Base-by-base conservation (phyloP, 2,113 vertebrate species). In the Corythornis cristatus region DNA sequence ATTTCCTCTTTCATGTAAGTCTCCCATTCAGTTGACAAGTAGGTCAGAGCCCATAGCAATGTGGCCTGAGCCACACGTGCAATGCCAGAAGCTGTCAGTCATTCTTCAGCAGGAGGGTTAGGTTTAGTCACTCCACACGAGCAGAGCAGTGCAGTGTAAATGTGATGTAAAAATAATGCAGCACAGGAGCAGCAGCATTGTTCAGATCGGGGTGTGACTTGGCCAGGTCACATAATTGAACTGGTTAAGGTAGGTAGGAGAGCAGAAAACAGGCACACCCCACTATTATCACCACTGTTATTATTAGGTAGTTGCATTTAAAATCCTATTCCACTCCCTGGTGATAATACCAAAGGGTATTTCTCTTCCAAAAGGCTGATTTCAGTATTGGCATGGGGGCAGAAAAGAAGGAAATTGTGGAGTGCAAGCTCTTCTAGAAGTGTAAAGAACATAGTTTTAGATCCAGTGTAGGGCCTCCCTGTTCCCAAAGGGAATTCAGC, bases 221-320 rank as follows among this genome's bases (percentile, higher is more conserved):
- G 29, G 40, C 56, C 54, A 40, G 68, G 58, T 89, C 83, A 93
- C 0, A 1, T 33, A 66, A 82, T 79, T 83, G 64, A 84, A 83
- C 88, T 46, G 68, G 61, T 80, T 91, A 71, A 68, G 58, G 76
- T 61, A 73, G 51, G 60, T 2, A 83, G 66, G 40, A 60, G 33
- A 83, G 40, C 8, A 75, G 70, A 76, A 92, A 88, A 89, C 75
- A 92, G 93, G 56, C 94, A 85, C 94, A 3, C 90, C 95, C 83
- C 73, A 73, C 37, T 71, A 82, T 86, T 22, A 82, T 40, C 50
- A 83, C 65, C 82, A 79, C 57, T 71, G 78, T 45, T 79, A 62
- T 6, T 81, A 70, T 40, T 50, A 58, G 35, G 50, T 9, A 33
- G 26, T 16, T 86, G 51, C 37, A 61, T 57, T 80, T 88, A 50